Conservation (phyloP, 1,140 invertebrate genomes). For the Plodia interpunctella region DNA sequence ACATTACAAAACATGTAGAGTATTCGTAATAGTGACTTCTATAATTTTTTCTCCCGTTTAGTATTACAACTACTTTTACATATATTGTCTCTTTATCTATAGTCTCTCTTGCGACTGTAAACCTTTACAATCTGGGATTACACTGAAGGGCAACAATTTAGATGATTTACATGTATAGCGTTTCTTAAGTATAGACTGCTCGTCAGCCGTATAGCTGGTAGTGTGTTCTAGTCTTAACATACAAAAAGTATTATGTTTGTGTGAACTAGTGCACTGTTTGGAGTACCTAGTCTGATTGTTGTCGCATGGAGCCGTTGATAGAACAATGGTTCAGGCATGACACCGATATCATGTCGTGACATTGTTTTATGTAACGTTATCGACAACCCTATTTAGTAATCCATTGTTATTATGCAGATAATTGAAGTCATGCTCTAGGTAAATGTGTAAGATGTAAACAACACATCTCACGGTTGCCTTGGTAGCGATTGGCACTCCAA, state of each 20-base stretch:
- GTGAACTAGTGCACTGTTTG: slow-evolving; percentile 5
- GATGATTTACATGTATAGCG: too few species aligned
- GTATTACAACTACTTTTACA: too few species aligned
- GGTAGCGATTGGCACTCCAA: too few species aligned
- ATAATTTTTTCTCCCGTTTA: too few species aligned
- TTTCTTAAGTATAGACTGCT: too few species aligned
- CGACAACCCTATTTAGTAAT: neutral
- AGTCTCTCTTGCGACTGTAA: too few species aligned
- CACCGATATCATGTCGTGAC: slow-evolving; percentile 2
- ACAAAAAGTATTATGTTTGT: neutral
- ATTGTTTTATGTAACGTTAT: slow-evolving; percentile 3
- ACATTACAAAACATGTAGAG: too few species aligned
- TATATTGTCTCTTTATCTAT: too few species aligned
- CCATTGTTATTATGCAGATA: neutral
- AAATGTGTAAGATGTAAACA: neutral
- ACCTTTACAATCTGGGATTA: too few species aligned
- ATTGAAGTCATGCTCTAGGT: slow-evolving; percentile 1
- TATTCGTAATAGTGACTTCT: too few species aligned
- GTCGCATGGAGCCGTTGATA: neutral
- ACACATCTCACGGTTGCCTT: too few species aligned
- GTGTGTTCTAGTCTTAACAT: neutral
- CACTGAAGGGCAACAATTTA: too few species aligned
- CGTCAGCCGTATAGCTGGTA: neutral
- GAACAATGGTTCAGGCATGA: neutral
- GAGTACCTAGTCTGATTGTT: neutral